Evolutionary conservation across 2,113 vertebrate species (phyloP).

Genomic region (human (Homo sapiens)): GRCh38 chr4:115402501-115403000

Average conservation of each 20-base stretch:
- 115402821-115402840: not conserved
- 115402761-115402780: not conserved
- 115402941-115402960: not conserved
- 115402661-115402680: not conserved
- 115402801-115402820: not conserved
- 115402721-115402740: not conserved
- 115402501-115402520: not conserved
- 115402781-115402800: not conserved
- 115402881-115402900: not conserved
- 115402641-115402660: no score
- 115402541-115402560: not conserved
- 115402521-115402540: not conserved
- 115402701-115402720: not conserved
- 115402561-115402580: not conserved
- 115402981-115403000: not conserved
- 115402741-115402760: not conserved
- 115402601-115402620: not conserved
- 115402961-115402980: not conserved
- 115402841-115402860: no score
- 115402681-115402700: not conserved
- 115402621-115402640: not conserved
- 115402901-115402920: not conserved
- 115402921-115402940: not conserved
- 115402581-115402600: not conserved
- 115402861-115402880: not conserved